Base-by-base conservation (phyloP, 2,888 invertebrate genomes). In the Uropetala carovei region DNA sequence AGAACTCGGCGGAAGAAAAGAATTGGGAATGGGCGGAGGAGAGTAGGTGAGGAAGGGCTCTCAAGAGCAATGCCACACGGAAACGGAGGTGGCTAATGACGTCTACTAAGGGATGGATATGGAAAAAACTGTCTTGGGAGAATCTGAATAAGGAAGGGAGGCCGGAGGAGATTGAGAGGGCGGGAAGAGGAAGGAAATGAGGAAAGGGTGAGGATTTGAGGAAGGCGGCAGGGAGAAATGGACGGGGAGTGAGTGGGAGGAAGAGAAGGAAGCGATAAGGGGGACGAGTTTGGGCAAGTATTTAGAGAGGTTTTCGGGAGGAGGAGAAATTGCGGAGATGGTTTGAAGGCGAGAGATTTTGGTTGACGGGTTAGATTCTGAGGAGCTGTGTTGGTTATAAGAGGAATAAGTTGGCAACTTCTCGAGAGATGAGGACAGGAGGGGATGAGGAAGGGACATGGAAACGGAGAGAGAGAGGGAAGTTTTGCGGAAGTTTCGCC, bases 381-480 rank as follows among this genome's bases (percentile, higher is more conserved):
- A 0, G 43, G 11, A 59, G 59, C 59, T 16, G 16, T 59, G 60
- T 86, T 86, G 86, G 86, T 43, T 89, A 64, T 89, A 56, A 68
- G 64, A 89, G 30, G 89, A 89, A 89, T 89, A 89, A 89, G 64
- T 89, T 89, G 18, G 18, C 64, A 89, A 89, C 89, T 89, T 89
- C 27, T 43, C 43, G 43, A 30, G 89, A 16, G 43, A 43, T 18
- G 89, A 43, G n/a, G 18, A 43, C 27, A 16, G 7, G 64, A 22
- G 30, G 13, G 13, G 16, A 43, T 8, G 3, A 11, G 59, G 30
- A 18, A 59, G 16, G 30, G 86, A 13, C 60, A 30, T 10, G 43
- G 18, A 16, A 18, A 43, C 8, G n/a, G 22, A 0, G 84, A 7
- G 7, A 57, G 18, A 43, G 56, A 43, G 10, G 85, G 18, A 64